phyloP scores from a whole-genome alignment of 2,888 invertebrate species.

The Rhaphigaster nebulosa region DNA sequence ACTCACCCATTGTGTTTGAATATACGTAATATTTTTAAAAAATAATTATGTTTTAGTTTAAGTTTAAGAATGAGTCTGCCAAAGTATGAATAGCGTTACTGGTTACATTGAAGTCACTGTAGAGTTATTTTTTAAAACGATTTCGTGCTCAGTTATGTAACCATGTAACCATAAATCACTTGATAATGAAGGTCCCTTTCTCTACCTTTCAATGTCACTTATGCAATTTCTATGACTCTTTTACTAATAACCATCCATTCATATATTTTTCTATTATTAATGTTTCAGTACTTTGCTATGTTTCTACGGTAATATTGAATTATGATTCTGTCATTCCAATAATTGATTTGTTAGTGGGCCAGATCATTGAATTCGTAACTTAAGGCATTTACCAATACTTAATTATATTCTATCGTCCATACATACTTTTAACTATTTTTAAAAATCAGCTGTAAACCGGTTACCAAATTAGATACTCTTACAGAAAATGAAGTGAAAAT shows the following conservation, averaged over 20 bases:
- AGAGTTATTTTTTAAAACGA: neutral
- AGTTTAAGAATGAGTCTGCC: neutral
- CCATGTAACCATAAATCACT: neutral
- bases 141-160: neutral
- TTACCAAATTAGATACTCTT: too few species aligned
- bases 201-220: slow-evolving; percentile 6
- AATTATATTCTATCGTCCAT: too few species aligned
- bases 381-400: too few species aligned
- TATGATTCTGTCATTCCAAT: neutral
- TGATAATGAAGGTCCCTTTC: neutral
- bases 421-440: too few species aligned
- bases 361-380: too few species aligned
- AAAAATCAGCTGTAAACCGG: too few species aligned
- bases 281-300: neutral
- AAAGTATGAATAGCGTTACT: neutral
- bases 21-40: neutral
- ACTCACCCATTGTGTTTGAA: neutral
- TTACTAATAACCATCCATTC: neutral
- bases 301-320: neutral
- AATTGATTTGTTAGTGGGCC: too few species aligned
- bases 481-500: too few species aligned
- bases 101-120: neutral
- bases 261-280: neutral
- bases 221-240: neutral
- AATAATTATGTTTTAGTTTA: neutral